A percentile compares a stretch with the other conserved stretches of the same genome.
phyloP scores from a whole-genome alignment of 2,888 invertebrate genomes.

The Parnassius glacialis region DNA sequence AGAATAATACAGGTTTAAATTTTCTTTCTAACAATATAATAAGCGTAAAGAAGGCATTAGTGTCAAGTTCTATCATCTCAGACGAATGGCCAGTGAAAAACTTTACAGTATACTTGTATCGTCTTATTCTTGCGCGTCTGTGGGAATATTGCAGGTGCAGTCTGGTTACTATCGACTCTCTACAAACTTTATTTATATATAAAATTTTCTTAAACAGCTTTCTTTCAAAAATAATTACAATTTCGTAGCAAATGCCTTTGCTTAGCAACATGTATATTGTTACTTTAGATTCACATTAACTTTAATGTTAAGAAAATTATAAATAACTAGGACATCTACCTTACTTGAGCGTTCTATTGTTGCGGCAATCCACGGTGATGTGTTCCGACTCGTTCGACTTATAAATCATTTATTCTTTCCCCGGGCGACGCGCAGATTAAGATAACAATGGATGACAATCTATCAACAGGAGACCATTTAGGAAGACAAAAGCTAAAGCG shows the following conservation, averaged over 20 bases:
- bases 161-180: constrained; percentile 39
- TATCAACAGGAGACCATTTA: constrained; percentile 71
- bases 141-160: constrained; percentile 42
- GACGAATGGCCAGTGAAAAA: constrained; percentile 33
- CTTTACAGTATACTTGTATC: constrained; percentile 31
- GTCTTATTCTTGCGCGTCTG: constrained; percentile 34
- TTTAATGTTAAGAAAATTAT: constrained; percentile 17
- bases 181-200: constrained; percentile 33
- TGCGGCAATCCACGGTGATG: constrained; percentile 9
- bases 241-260: constrained; percentile 9
- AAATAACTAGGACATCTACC: background rate
- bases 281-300: constrained; percentile 22
- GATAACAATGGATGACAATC: constrained; percentile 75
- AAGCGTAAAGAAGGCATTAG: constrained; percentile 26
- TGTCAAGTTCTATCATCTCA: constrained; percentile 32
- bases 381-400: constrained; percentile 42
- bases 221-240: constrained; percentile 22
- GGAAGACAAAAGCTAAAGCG: constrained; percentile 65
- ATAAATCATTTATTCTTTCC: constrained; percentile 74
- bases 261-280: constrained; percentile 10
- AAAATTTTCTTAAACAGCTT: constrained; percentile 19
- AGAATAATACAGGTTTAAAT: constrained; percentile 10
- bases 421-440: constrained; percentile 62
- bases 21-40: constrained; percentile 21
- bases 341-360: constrained; percentile 27